These are phyloP conservation scores for Sinocyclocheilus anshuiensis DNA, from an alignment of 2,113 vertebrate species.

Conservation along the genomic window DNA sequence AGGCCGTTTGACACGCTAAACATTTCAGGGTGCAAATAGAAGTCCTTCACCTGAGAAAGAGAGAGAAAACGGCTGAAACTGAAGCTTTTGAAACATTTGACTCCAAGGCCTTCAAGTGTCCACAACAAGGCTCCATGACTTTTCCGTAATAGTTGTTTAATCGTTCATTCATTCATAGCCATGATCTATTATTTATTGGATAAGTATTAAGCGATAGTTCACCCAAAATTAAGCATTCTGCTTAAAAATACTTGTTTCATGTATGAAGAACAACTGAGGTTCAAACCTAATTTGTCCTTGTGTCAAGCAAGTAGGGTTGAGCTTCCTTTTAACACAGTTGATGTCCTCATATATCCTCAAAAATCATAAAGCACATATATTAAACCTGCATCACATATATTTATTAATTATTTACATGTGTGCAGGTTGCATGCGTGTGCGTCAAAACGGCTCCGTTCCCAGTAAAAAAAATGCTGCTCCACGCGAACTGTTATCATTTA, in stretches of 20 bases:
- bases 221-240: background rate
- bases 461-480: too few relatives aligned
- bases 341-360: too few relatives aligned
- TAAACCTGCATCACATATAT: too few relatives aligned
- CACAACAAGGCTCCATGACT: background rate
- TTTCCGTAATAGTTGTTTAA: background rate
- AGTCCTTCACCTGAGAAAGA: slow-evolving; percentile 71
- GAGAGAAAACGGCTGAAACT: background rate
- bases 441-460: too few relatives aligned
- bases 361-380: too few relatives aligned
- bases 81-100: background rate
- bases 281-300: background rate
- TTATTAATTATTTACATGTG: too few relatives aligned
- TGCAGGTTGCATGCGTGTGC: too few relatives aligned
- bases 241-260: too few relatives aligned
- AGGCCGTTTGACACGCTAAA: slow-evolving; percentile 78
- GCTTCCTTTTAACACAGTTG: too few relatives aligned
- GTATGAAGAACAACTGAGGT: background rate
- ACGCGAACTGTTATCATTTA: too few relatives aligned
- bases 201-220: background rate
- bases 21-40: slow-evolving; percentile 74
- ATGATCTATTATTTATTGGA: background rate
- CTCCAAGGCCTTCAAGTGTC: background rate
- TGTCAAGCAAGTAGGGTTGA: too few relatives aligned
- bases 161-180: background rate